Base-by-base conservation (phyloP, 2,888 invertebrate genomes). In the Danaus chrysippus region DNA sequence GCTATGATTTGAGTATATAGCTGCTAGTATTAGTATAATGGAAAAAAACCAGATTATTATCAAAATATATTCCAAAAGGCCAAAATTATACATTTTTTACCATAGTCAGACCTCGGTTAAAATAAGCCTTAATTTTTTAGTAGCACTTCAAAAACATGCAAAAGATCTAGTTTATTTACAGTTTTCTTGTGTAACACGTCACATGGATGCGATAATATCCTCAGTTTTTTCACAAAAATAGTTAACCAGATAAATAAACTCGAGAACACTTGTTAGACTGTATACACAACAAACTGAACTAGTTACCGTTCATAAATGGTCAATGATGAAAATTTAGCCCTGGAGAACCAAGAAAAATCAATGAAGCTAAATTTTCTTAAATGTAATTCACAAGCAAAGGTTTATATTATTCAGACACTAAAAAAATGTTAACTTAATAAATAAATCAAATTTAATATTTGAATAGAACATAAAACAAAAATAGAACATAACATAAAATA, bases 141-240 rank as follows among this genome's bases (percentile, higher is more conserved):
- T n/a, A 58, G 62, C 54, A 68, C 59, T 62, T 65, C 59, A 46
- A 58, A 63, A 59, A 41, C 77, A 77, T 77, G 77, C 77, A 81
- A 74, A 79, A 82, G 61, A 66, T 71, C 62, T 67, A 53, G 61
- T 64, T 70, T 74, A 77, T 73, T 80, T 77, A 78, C 75, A 70
- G 66, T 72, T 71, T 71, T 70, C 70, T 76, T 67, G 71, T 71
- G 67, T 65, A 72, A 70, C 49, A 49, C 49, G 65, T 70, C 74
- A 78, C 76, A 77, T 73, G 65, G 67, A 71, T 68, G 68, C 56
- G 60, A 63, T 54, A 59, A 54, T 74, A 64, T 64, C 69, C 62
- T 67, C 68, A 70, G 69, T 23, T 56, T 53, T 59, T 15, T 70
- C 71, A 57, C 70, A 80, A 75, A 75, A 74, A 62, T 70, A 71